Base-by-base conservation (phyloP, 2,113 vertebrate genomes). In the Saguinus midas region DNA sequence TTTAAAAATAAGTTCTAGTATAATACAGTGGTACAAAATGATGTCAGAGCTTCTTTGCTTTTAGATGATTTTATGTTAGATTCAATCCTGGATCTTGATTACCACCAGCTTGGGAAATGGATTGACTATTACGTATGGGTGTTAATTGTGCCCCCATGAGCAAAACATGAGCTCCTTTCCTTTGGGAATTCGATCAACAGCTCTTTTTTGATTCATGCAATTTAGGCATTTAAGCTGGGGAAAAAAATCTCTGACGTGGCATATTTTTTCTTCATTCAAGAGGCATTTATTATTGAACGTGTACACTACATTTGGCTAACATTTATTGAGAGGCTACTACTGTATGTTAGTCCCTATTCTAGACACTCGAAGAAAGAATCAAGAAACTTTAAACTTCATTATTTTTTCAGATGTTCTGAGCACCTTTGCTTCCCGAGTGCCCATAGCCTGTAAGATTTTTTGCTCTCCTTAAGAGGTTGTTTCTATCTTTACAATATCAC, bases 241-340 rank as follows among this genome's bases (percentile, higher is more conserved):
- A 21, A 45, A 37, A 75, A 84, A n/a, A 85, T 68, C 79, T 91
- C 70, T 80, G 61, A 83, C 87, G 80, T 58, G 45, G 79, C 40
- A 17, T 73, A 11, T 72, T 81, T 93, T 80, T 79, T 10, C 52
- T 90, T 64, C 18, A 82, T 58, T 76, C 23, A 75, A 78, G 86
- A 89, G 75, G 37, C 79, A 96, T 96, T 83, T 92, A 89, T 91
- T 91, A 96, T 80, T 95, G 87, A 97, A 70, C 45, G 27, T 14
- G 8, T 87, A 37, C 80, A 55, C 37, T 90, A 13, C 64, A 82
- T 64, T 87, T 55, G 76, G 85, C 88, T 73, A 89, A 93, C 72
- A 32, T 86, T 90, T 87, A 93, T 20, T 82, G 76, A 85, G 64
- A 94, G 76, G 25, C 37, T 58, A 8, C 21, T 61, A 43, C 1